These are phyloP conservation scores for Coregonus ussuriensis DNA, from an alignment of 2,797 vertebrate genomes.

Conservation along the genomic window DNA sequence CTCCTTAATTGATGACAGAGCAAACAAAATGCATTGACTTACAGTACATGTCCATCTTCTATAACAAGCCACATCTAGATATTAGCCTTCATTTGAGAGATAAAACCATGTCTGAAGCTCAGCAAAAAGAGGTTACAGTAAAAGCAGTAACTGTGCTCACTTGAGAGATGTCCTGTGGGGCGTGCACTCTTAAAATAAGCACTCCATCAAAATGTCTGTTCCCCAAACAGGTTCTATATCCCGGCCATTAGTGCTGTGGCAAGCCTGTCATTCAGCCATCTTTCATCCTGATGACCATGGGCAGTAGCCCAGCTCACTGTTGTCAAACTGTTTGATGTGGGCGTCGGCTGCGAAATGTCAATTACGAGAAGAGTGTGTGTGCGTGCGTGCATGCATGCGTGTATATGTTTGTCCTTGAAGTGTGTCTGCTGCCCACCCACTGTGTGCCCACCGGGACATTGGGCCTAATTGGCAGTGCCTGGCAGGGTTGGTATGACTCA, in stretches of 20 bases:
- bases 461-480: conserved; percentile 10
- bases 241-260: conserved; percentile 45
- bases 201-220: conserved; percentile 43
- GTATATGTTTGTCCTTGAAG: conserved; percentile 28
- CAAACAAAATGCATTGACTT: neutral
- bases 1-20: neutral
- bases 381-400: neutral
- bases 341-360: conserved; percentile 55
- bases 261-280: conserved; percentile 50
- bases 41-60: no score
- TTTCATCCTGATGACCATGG: conserved; percentile 25
- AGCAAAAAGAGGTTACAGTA: conserved; percentile 10
- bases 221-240: conserved; percentile 38
- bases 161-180: conserved; percentile 33
- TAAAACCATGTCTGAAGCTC: conserved; percentile 13
- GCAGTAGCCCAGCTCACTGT: conserved; percentile 54
- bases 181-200: conserved; percentile 32
- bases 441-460: conserved; percentile 19
- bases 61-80: neutral
- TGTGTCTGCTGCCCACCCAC: conserved; percentile 11
- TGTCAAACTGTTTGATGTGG: conserved; percentile 55
- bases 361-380: conserved; percentile 18
- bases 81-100: neutral
- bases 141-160: neutral
- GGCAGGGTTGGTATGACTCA: conserved; percentile 58